Percentiles rank a stretch among this genome's conserved stretches.
Evolutionary conservation across 1,140 invertebrate genomes (phyloP).

Genomic region (Hermetia illucens): DNA sequence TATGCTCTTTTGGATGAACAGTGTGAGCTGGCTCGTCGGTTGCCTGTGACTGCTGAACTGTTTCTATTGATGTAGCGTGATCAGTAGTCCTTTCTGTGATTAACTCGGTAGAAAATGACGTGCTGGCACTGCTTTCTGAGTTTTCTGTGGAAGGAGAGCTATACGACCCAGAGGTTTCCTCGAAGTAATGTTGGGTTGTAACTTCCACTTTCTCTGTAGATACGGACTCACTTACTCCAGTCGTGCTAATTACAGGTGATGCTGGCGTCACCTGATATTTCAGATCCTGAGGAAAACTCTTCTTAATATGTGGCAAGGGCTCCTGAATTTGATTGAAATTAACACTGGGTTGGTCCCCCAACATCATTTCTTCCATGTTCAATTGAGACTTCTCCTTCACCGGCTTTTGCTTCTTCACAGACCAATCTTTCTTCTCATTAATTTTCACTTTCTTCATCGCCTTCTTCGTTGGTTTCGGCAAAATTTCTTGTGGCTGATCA

Average conservation of each 20-base stretch:
- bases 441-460: slow-evolving; percentile 18
- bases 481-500: slow-evolving; percentile 15
- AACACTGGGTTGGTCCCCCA: slow-evolving; percentile 26
- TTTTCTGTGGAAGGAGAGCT: too few species aligned
- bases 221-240: too few species aligned
- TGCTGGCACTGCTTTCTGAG: too few species aligned
- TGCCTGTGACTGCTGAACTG: not conserved
- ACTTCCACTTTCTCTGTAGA: too few species aligned
- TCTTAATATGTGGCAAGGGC: slow-evolving; percentile 23
- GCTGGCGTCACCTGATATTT: slow-evolving; percentile 1
- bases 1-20: slow-evolving; percentile 17
- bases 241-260: too few species aligned
- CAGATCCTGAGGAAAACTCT: slow-evolving; percentile 19
- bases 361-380: slow-evolving; percentile 21
- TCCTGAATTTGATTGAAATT: slow-evolving; percentile 23
- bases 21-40: slow-evolving; percentile 3
- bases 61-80: not conserved
- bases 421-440: slow-evolving; percentile 6
- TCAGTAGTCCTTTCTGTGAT: not conserved
- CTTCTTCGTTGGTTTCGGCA: slow-evolving; percentile 26
- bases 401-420: slow-evolving; percentile 2
- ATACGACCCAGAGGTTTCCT: too few species aligned
- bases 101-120: too few species aligned
- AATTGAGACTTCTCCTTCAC: not conserved
- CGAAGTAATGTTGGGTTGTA: too few species aligned